Evolutionary conservation across 2,888 invertebrate genomes (phyloP), one percentile per base, ranked within the genome.

Genomic region (Apodemia duryi): DNA sequence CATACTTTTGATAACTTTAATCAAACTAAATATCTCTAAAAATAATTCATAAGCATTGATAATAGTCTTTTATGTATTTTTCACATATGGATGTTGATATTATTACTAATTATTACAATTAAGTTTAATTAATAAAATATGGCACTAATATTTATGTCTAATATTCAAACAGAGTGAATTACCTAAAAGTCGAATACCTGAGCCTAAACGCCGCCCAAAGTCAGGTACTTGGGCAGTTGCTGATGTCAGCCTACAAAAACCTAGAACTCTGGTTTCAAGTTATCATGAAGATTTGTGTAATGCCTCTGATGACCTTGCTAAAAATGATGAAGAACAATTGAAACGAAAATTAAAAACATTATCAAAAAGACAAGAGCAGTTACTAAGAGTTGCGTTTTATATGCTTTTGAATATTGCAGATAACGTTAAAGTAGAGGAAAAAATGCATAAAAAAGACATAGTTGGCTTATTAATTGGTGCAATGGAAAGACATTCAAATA

Each of bases 391-490:
- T 61, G 97, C 97, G 3, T 97, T 97, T 83, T 98, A 98, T 85
- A 93, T 99, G 80, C 91, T 99, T 65, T 91, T 99, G 63, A 99
- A 99, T 84, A 96, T 99, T 84, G 97, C 99, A 4, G 98, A 98
- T 85, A 99, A 98, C 91, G 94, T 97, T 9, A 96, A 96, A 82
- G 96, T 99, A 3, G 99, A 99, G 86, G 96, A 98, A 86, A 99
- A 99, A 92, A 99, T 99, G 97, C 95, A 97, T 41, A 97, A 97
- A 77, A 97, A 98, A 84, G 97, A 97, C 77, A 95, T 99, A 71
- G 96, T 98, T 4, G 95, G 95, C 52, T 94, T 98, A 88, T 93
- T 99, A 52, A 94, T 97, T 62, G 97, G 96, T 77, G 96, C 97
- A 10, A 93, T 99, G 82, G 98, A 98, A 76, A 93, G 99, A 70